These are phyloP conservation scores for Drosophila percnosoma DNA, from an alignment of 2,888 invertebrate genomes.

Conservation along the genomic window DNA sequence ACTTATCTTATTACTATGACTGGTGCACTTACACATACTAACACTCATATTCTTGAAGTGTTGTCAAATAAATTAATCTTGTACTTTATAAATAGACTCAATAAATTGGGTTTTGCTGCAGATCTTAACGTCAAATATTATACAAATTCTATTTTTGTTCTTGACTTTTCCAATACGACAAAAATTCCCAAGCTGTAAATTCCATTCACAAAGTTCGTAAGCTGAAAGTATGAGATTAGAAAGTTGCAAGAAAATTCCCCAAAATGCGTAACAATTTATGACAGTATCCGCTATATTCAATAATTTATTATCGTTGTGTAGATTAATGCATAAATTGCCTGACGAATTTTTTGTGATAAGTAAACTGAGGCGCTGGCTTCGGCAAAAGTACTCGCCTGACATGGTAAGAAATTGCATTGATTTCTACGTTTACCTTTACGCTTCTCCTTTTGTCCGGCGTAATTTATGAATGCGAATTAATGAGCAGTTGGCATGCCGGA, in stretches of 20 bases:
- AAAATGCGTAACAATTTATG: conserved; percentile 35
- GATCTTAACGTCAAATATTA: background rate
- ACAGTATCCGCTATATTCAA: conserved; percentile 24
- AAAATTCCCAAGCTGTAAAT: background rate
- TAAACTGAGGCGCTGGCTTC: background rate
- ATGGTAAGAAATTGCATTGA: conserved; percentile 61
- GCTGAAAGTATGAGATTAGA: conserved; percentile 26
- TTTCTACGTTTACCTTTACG: conserved; percentile 57
- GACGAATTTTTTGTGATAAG: conserved; percentile 31
- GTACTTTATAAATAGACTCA: background rate
- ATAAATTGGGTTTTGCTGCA: background rate
- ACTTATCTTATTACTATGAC: conserved; percentile 17
- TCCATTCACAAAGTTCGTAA: conserved; percentile 4
- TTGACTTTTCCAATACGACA: background rate
- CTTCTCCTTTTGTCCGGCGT: conserved; percentile 45
- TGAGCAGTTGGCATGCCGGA: conserved; percentile 75
- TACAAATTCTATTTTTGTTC: background rate
- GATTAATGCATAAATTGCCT: conserved; percentile 59
- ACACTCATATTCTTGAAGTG: background rate
- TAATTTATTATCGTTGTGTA: conserved; percentile 45
- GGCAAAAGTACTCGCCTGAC: background rate
- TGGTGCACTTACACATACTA: background rate
- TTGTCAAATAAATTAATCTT: background rate
- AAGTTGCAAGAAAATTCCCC: conserved; percentile 19
- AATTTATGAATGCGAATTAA: conserved; percentile 77